phyloP scores from a whole-genome alignment of 1,140 invertebrate genomes.

The Theocolax elegans region DNA sequence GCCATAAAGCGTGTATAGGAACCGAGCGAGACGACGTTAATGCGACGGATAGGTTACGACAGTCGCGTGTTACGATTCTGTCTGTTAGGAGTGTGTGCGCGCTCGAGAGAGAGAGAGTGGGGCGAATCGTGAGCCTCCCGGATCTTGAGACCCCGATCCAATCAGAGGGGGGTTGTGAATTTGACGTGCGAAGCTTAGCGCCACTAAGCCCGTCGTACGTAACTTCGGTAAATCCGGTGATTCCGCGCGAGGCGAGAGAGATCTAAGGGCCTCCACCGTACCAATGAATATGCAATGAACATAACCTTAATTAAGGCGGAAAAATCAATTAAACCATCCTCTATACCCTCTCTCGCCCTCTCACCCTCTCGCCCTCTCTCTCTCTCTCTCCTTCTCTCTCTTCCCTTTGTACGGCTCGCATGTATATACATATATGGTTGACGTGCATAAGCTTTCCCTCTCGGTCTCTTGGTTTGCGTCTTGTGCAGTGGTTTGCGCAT shows the following conservation, averaged over 20 bases:
- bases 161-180: slow-evolving; percentile 37
- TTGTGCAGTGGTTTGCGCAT: too few species aligned
- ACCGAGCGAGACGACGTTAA: slow-evolving; percentile 36
- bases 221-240: slow-evolving; percentile 29
- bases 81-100: too few species aligned
- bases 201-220: slow-evolving; percentile 21
- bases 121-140: too few species aligned
- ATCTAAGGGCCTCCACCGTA: not conserved
- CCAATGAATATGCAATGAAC: slow-evolving; percentile 35
- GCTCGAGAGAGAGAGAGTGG: too few species aligned
- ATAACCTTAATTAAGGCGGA: slow-evolving; percentile 31
- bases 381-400: too few species aligned
- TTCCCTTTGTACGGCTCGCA: too few species aligned
- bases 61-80: slow-evolving; percentile 27
- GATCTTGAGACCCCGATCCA: too few species aligned
- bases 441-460: too few species aligned
- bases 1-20: slow-evolving; percentile 30
- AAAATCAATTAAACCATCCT: slow-evolving; percentile 34
- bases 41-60: slow-evolving; percentile 42
- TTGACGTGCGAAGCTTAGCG: slow-evolving; percentile 28
- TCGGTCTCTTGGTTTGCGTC: too few species aligned
- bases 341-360: too few species aligned
- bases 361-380: not conserved
- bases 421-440: too few species aligned
- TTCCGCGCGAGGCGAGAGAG: not conserved